A percentile compares a stretch with the other conserved stretches of the same genome.
These are phyloP conservation scores for Elaphurus davidianus DNA, from an alignment of 2,113 vertebrate genomes.

Conservation along the genomic window DNA sequence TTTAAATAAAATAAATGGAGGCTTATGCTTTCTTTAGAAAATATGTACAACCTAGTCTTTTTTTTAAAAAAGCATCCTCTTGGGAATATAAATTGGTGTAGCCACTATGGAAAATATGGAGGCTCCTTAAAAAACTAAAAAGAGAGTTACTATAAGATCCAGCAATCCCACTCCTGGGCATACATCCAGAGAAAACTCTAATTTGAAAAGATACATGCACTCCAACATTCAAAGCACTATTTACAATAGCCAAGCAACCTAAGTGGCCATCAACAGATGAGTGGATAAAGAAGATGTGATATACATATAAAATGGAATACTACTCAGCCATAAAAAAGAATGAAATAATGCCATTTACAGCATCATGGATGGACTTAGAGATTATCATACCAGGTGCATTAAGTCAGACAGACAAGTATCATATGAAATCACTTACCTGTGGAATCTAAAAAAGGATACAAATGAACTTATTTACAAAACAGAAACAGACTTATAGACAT, in stretches of 20 bases:
- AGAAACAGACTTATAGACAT: neutral
- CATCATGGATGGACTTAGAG: neutral
- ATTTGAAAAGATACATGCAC: neutral
- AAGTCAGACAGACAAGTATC: neutral
- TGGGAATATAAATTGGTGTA: neutral
- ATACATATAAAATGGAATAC: neutral
- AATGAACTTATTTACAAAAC: neutral
- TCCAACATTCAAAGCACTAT: neutral
- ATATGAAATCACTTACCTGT: neutral
- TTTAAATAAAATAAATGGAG: neutral
- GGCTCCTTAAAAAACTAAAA: neutral
- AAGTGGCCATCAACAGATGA: neutral
- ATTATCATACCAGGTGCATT: neutral
- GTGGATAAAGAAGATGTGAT: neutral
- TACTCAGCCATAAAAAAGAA: neutral
- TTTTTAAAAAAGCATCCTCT: neutral
- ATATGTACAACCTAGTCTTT: neutral
- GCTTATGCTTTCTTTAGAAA: neutral
- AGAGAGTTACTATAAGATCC: neutral
- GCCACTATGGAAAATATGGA: neutral
- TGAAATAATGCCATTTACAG: neutral
- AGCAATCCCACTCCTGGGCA: neutral
- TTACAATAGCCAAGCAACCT: neutral
- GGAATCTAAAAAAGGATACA: neutral
- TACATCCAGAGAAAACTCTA: rapidly evolving